phyloP scores from a whole-genome alignment of 1,140 invertebrate genomes.

The Lasioglossum baleicum region DNA sequence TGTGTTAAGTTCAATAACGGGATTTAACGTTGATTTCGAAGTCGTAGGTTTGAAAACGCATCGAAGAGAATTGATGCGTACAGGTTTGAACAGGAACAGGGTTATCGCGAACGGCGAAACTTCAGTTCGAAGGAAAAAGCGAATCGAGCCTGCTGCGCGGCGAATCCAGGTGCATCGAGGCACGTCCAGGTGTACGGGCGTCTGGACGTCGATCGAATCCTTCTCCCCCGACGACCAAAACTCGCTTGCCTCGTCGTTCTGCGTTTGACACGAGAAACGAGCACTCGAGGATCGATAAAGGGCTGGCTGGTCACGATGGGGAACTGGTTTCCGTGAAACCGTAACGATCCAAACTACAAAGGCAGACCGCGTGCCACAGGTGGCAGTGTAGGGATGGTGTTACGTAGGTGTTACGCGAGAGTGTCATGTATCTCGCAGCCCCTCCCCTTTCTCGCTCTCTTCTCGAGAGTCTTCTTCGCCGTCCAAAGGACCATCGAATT shows the following conservation, averaged over 20 bases:
- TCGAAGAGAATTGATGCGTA: no score
- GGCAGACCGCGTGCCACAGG: constrained; percentile 45
- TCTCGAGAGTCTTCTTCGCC: not conserved
- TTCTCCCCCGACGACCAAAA: not conserved
- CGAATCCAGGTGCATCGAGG: no score
- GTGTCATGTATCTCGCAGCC: not conserved
- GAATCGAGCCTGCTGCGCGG: not conserved
- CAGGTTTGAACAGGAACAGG: no score
- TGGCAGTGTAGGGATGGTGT: constrained; percentile 32
- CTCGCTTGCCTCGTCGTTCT: no score
- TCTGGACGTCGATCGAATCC: not conserved
- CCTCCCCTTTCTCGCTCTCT: not conserved
- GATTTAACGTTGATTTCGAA: no score
- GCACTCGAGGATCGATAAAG: not conserved
- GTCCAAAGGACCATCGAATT: not conserved
- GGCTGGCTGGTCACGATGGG: not conserved
- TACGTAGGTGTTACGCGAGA: constrained; percentile 5
- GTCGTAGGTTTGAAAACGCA: no score
- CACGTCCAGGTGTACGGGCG: not conserved
- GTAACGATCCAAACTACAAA: not conserved
- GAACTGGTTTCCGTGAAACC: not conserved
- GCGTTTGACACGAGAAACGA: not conserved
- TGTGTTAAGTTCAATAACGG: no score
- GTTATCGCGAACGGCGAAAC: no score
- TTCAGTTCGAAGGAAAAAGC: not conserved